These are phyloP conservation scores for Anguilla anguilla DNA, from an alignment of 2,797 vertebrate species.

Conservation along the genomic window DNA sequence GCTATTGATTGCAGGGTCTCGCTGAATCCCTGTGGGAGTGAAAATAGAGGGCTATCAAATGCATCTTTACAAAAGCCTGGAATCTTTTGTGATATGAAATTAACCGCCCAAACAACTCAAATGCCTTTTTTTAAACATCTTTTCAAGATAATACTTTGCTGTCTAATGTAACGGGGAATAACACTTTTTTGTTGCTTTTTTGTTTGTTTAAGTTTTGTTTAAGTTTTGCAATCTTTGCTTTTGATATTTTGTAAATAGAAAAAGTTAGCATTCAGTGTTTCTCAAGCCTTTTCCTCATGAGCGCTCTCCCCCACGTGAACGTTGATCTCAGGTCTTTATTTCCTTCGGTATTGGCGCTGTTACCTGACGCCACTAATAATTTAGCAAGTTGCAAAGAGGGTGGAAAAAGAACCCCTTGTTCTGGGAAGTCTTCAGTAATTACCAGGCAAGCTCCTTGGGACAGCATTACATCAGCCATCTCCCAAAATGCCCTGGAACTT, in stretches of 20 bases:
- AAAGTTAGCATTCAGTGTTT: conserved; percentile 6
- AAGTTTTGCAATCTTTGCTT: not conserved
- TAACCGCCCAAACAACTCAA: not conserved
- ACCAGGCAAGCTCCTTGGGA: conserved; percentile 6
- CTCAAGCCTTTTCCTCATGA: not conserved
- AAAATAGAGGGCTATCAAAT: conserved; percentile 11
- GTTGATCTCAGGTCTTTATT: not conserved
- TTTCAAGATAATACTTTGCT: not conserved
- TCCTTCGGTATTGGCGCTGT: not conserved
- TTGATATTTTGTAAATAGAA: not conserved
- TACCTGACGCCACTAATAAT: conserved; percentile 7
- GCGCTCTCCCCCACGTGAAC: not conserved
- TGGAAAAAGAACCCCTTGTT: not conserved
- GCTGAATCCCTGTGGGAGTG: not conserved
- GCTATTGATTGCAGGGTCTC: not conserved
- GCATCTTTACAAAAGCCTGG: not conserved
- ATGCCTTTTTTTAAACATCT: not conserved
- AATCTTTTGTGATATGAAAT: not conserved
- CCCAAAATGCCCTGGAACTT: conserved; percentile 9
- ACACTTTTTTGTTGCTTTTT: not conserved
- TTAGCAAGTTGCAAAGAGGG: not conserved
- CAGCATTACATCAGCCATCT: not conserved
- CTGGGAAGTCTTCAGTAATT: not conserved
- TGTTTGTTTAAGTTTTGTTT: not conserved
- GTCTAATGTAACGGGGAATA: not conserved